Percentiles rank a stretch among this genome's conserved stretches.
Evolutionary conservation across 2,888 invertebrate species (phyloP).

Genomic region (Chouioia cunea): DNA sequence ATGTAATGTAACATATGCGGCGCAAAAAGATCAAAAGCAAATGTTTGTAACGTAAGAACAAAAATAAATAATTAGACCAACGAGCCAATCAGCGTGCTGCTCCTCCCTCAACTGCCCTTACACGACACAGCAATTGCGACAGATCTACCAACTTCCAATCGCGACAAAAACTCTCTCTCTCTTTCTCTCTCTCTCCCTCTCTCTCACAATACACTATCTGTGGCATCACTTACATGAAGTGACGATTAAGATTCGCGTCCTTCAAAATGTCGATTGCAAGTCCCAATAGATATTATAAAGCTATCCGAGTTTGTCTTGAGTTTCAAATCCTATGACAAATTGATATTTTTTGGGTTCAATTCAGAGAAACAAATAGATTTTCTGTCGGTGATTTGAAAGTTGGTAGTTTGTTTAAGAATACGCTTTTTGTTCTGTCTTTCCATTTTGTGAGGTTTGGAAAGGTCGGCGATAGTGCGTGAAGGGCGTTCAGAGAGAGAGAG

Average conservation of each 20-base stretch:
- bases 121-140: conserved; percentile 52
- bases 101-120: conserved; percentile 62
- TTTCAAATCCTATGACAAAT: too few species aligned
- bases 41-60: conserved; percentile 57
- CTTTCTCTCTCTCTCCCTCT: too few species aligned
- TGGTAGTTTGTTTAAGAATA: too few species aligned
- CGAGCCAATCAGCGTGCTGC: conserved; percentile 68
- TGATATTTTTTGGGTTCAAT: too few species aligned
- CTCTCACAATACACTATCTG: too few species aligned
- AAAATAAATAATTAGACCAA: conserved; percentile 62
- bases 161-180: conserved; percentile 51
- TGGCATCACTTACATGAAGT: not conserved
- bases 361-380: too few species aligned
- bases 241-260: not conserved
- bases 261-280: too few species aligned
- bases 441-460: not conserved
- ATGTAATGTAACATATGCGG: conserved; percentile 51
- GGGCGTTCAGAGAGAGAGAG: too few species aligned
- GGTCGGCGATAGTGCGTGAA: conserved; percentile 56
- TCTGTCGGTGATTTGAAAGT: too few species aligned
- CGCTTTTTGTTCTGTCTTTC: too few species aligned
- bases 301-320: conserved; percentile 5
- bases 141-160: conserved; percentile 53
- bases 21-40: conserved; percentile 64
- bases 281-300: not conserved